Base-by-base conservation (phyloP, 2,113 vertebrate species). In the Furnarius figulus region DNA sequence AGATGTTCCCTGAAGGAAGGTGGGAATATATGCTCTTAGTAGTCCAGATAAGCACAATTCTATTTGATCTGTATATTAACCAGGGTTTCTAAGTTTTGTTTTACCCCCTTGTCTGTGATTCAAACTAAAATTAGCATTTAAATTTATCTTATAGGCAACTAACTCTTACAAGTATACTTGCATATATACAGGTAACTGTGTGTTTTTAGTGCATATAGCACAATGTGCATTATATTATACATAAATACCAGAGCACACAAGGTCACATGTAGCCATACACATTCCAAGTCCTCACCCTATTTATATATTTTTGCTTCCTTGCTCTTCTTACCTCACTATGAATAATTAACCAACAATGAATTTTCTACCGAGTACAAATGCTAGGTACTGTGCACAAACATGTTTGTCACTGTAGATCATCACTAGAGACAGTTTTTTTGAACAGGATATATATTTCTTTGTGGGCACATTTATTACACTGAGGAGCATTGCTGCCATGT, bases 161-260 rank as follows among this genome's bases (percentile, higher is more conserved):
- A 61, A 62, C 66, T 40, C 8, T 37, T 73, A 9, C 5, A 14
- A 44, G 8, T 21, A 56, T 56, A 22, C 15, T 18, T 20, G 11
- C 19, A 71, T 12, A 18, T 9, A 39, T 18, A 33, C 2, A 37
- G 22, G 25, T 6, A 16, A 23, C 20, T 18, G 7, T 6, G 31
- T 10, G 2, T 9, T 77, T 66, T 62, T 22, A 31, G 37, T 30
- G 21, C 24, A 4, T 28, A 28, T 4, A 78, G 8, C 11, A 77
- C 23, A 58, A 33, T 0, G 0, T 47, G 30, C 10, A 15, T 49
- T 58, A 19, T 58, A 23, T 53, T 28, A 47, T 10, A 50, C 6
- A 40, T 25, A 49, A 70, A 70, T 22, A 78, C 8, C 46, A 46
- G 12, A 53, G 40, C 15, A 73, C 24, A n/a, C 2, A 33, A 11